A percentile compares a stretch with the other conserved stretches of the same genome.
These are phyloP conservation scores for Apis cerana DNA, from an alignment of 1,140 invertebrate genomes.

Conservation along the genomic window DNA sequence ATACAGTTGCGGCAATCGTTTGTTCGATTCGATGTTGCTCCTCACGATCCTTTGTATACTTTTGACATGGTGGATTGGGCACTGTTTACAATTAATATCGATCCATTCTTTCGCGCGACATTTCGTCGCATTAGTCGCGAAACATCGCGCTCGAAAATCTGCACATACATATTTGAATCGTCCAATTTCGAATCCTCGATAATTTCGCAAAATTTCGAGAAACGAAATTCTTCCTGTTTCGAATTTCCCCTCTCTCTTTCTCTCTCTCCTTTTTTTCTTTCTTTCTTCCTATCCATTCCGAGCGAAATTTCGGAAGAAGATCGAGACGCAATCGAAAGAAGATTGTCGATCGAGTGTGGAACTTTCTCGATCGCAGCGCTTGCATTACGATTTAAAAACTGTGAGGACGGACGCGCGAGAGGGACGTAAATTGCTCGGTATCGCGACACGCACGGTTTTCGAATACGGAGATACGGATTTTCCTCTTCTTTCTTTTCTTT, in stretches of 20 bases:
- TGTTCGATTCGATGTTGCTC: conserved; percentile 24
- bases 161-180: background rate
- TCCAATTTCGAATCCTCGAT: background rate
- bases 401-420: conserved; percentile 10
- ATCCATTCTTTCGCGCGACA: conserved; percentile 4
- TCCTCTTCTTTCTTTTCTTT: background rate
- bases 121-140: conserved; percentile 21
- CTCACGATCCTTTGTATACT: conserved; percentile 23
- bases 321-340: conserved; percentile 26
- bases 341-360: background rate
- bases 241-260: no score
- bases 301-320: no score
- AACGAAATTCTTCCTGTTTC: no score
- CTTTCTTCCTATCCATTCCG: no score
- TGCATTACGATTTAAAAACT: conserved; percentile 6
- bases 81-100: conserved; percentile 36
- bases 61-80: conserved; percentile 12
- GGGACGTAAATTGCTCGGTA: background rate
- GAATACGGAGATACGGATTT: background rate
- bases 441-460: conserved; percentile 3
- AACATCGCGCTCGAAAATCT: conserved; percentile 25
- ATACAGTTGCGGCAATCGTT: conserved; percentile 53
- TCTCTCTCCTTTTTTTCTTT: no score
- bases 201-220: conserved; percentile 6
- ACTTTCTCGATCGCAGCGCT: conserved; percentile 39